These are phyloP conservation scores for Symphodus melops DNA, from an alignment of 2,113 vertebrate species.

Conservation along the genomic window DNA sequence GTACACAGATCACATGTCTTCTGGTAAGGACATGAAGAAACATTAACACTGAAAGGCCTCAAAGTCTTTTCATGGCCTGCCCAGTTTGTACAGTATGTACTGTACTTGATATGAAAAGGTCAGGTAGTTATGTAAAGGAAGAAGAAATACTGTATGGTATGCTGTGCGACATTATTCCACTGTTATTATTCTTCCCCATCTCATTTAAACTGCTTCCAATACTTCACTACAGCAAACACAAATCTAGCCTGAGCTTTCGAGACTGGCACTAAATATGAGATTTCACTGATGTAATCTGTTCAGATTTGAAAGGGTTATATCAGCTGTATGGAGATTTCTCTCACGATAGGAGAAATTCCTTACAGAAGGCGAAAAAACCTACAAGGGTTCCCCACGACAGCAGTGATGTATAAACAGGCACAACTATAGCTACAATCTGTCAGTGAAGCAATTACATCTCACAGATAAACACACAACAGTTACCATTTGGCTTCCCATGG, in stretches of 20 bases:
- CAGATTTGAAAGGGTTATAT: not conserved
- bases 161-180: not conserved
- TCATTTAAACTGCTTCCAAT: not conserved
- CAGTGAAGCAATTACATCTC: slow-evolving; percentile 43
- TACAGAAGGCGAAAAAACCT: not conserved
- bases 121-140: not conserved
- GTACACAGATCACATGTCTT: too few species aligned
- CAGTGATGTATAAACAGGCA: slow-evolving; percentile 20
- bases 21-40: too few species aligned
- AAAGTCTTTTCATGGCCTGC: too few species aligned
- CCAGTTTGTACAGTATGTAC: too few species aligned
- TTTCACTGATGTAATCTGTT: not conserved
- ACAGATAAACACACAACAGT: slow-evolving; percentile 37
- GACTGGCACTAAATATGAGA: not conserved
- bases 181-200: not conserved
- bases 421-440: slow-evolving; percentile 43
- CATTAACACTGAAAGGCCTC: too few species aligned
- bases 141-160: not conserved
- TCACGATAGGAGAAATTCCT: slow-evolving; percentile 5
- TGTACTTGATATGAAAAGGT: too few species aligned
- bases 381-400: slow-evolving; percentile 10
- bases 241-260: not conserved
- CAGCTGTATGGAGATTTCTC: slow-evolving; percentile 12
- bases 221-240: not conserved
- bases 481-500: slow-evolving; percentile 38